Evolutionary conservation across 1,140 invertebrate genomes (phyloP).

Genomic region (Trinorchestia longiramus): DNA sequence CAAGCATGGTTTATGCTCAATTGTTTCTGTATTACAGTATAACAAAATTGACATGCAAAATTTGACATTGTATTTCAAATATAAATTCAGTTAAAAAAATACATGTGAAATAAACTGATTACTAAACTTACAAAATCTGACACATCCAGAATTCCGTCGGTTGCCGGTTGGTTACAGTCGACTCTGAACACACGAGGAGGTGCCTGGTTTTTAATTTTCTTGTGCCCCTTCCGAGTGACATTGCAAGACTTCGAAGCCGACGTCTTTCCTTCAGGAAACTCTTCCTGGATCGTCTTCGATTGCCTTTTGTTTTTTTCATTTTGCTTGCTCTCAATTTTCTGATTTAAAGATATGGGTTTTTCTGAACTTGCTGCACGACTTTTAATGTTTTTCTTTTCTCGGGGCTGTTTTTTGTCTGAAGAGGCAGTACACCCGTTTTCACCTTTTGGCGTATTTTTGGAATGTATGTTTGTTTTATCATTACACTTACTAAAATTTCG

Average conservation of each 20-base stretch:
- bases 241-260: not conserved
- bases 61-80: too few relatives aligned
- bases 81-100: too few relatives aligned
- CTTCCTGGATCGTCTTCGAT: not conserved
- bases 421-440: not conserved
- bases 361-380: not conserved
- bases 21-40: too few relatives aligned
- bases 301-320: not conserved
- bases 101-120: not conserved
- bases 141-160: not conserved
- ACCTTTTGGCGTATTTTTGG: not conserved
- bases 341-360: not conserved
- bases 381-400: not conserved
- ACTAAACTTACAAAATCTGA: not conserved
- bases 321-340: not conserved
- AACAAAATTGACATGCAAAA: too few relatives aligned
- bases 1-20: too few relatives aligned
- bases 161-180: not conserved
- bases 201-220: not conserved
- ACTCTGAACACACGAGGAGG: not conserved
- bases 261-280: not conserved
- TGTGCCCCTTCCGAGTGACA: not conserved
- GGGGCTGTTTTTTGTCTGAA: not conserved
- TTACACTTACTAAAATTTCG: not conserved
- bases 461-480: not conserved